Conservation (phyloP, 2,113 vertebrate species). For the Oxyruncus cristatus region DNA sequence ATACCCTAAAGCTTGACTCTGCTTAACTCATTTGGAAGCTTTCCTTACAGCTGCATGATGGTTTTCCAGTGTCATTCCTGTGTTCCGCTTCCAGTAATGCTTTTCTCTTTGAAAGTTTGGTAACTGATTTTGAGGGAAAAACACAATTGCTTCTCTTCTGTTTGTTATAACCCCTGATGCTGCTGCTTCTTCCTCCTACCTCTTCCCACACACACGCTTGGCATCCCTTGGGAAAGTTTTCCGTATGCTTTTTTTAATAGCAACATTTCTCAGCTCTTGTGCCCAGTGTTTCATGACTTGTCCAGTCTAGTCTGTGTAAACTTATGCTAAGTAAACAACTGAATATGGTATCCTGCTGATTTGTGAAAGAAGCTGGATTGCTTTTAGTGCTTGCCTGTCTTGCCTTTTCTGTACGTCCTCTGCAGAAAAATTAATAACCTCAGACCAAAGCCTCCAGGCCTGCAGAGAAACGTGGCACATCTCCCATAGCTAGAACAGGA, state of each 20-base stretch:
- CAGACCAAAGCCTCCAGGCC: background rate
- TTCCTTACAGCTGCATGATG: background rate
- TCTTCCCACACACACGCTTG: slow-evolving; percentile 54
- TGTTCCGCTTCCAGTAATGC: background rate
- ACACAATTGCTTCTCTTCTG: background rate
- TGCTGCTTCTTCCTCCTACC: slow-evolving; percentile 46
- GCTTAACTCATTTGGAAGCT: background rate
- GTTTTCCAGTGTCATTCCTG: background rate
- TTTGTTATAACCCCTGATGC: slow-evolving; percentile 8
- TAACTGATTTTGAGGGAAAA: slow-evolving; percentile 4
- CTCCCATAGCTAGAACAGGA: background rate
- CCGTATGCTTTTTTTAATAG: slow-evolving; percentile 39
- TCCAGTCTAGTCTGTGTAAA: slow-evolving; percentile 58
- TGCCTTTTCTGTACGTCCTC: background rate
- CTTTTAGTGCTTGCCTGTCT: background rate
- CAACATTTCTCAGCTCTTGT: slow-evolving; percentile 55
- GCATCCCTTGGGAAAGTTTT: slow-evolving; percentile 60
- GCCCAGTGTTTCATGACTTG: slow-evolving; percentile 61
- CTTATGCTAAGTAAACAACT: slow-evolving; percentile 65
- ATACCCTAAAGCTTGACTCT: background rate
- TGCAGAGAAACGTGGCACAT: background rate
- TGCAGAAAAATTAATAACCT: slow-evolving; percentile 9
- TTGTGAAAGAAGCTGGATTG: slow-evolving; percentile 29
- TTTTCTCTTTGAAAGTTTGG: slow-evolving; percentile 32
- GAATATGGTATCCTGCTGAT: slow-evolving; percentile 38